Base-by-base conservation (phyloP, 2,888 invertebrate species). In the Shargacucullia verbasci region DNA sequence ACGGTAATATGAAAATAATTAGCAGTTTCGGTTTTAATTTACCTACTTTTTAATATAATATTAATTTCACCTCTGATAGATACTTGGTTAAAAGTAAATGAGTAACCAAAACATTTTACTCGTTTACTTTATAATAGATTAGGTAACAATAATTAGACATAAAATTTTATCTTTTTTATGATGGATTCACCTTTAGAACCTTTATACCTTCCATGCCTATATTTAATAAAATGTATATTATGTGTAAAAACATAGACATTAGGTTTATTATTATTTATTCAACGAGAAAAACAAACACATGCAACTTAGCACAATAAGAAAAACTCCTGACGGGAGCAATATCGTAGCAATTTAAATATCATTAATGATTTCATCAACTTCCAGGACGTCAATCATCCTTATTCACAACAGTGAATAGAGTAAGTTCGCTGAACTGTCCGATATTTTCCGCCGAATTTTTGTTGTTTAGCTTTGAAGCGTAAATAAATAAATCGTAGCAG, bases 401-500 rank as follows among this genome's bases (percentile, higher is more conserved):
- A 58, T 69, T 48, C 43, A 55, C 14, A 45, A n/a, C 27, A 27
- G 31, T 70, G 62, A 61, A 59, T 61, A 52, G 53, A 64, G 69
- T 64, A 74, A 70, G 79, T 77, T 73, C 69, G 64, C 50, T 62
- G 71, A 82, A 70, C 59, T 41, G 20, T 31, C 27, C 46, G 35
- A 40, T 40, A 49, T 52, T 41, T 40, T 43, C 62, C 79, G 76
- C 77, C 79, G 78, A 84, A 84, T 77, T 77, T 53, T 63, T 76
- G 70, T 80, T 83, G 81, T 81, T 83, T 81, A 76, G 78, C 73
- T 79, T 76, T 72, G 64, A 79, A 83, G 75, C 75, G 82, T 84
- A 87, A 88, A 88, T 87, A 89, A 88, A 86, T 86, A 85, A 64
- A 79, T 81, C 80, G 78, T 81, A 85, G 83, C 82, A 83, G 82